phyloP scores from a whole-genome alignment of 2,113 vertebrate species.

The Melanerpes formicivorus region DNA sequence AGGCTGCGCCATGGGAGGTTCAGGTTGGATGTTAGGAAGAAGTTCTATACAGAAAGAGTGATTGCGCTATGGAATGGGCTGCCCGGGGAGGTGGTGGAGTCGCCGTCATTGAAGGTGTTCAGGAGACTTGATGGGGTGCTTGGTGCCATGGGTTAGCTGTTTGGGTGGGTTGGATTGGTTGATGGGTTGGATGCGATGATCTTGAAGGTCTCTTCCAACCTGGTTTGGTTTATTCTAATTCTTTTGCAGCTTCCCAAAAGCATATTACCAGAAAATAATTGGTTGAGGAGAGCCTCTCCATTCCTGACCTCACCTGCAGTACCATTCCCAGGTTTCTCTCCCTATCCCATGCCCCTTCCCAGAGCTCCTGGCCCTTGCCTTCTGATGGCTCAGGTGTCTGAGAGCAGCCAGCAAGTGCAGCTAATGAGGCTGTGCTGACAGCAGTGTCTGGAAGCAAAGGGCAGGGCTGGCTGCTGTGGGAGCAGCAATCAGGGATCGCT shows the following conservation, averaged over 20 bases:
- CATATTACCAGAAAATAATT: neutral
- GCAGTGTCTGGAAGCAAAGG: conserved; percentile 40
- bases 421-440: conserved; percentile 37
- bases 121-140: no score
- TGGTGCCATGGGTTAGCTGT: no score
- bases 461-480: conserved; percentile 8
- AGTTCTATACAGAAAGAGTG: no score
- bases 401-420: conserved; percentile 27
- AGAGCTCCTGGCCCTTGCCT: neutral
- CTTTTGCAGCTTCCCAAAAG: neutral
- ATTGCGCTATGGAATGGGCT: no score
- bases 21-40: no score
- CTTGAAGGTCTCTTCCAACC: no score
- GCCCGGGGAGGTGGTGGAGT: no score
- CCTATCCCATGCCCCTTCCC: neutral
- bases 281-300: neutral
- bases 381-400: conserved; percentile 11
- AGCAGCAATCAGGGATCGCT: conserved; percentile 16
- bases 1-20: no score
- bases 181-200: no score
- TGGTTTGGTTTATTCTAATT: no score
- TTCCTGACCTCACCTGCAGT: neutral
- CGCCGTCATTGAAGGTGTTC: no score
- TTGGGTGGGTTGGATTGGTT: no score
- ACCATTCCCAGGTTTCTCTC: neutral